A percentile compares a stretch with the other conserved stretches of the same genome.
Evolutionary conservation across 2,888 invertebrate species (phyloP).

Genomic region (Harpalus rufipes): DNA sequence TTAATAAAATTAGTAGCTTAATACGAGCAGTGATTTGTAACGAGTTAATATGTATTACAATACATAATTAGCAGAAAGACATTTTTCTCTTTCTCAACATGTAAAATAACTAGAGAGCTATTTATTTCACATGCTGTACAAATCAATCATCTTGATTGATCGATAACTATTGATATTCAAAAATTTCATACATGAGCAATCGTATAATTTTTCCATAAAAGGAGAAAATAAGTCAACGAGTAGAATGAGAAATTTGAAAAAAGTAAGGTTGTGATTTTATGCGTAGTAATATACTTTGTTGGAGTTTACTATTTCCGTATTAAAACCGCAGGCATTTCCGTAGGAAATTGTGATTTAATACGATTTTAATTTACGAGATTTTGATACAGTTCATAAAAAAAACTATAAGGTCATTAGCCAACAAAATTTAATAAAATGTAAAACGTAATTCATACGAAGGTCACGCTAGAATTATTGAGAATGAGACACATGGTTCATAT

Average conservation of each 20-base stretch:
- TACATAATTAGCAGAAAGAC: slow-evolving; percentile 26
- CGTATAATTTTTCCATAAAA: slow-evolving; percentile 25
- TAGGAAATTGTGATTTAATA: neutral
- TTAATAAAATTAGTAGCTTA: slow-evolving; percentile 44
- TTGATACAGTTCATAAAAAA: neutral
- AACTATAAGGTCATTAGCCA: neutral
- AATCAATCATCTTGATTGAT: slow-evolving; percentile 43
- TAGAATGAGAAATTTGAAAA: neutral
- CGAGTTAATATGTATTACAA: slow-evolving; percentile 32
- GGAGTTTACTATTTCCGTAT: neutral
- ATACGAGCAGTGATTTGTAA: slow-evolving; percentile 29
- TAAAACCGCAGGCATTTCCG: neutral
- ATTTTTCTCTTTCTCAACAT: slow-evolving; percentile 33
- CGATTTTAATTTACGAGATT: neutral
- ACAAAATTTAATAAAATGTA: neutral
- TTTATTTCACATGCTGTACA: slow-evolving; percentile 31
- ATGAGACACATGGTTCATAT: too few relatives aligned
- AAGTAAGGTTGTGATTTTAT: neutral
- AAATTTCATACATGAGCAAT: slow-evolving; percentile 14
- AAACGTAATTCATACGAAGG: too few relatives aligned
- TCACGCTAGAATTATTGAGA: too few relatives aligned
- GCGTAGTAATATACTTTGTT: neutral
- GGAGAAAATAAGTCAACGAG: neutral
- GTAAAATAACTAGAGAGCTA: slow-evolving; percentile 20
- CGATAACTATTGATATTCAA: slow-evolving; percentile 11